Evolutionary conservation across 1,140 invertebrate species (phyloP).

Genomic region (Drosophila sproati): DNA sequence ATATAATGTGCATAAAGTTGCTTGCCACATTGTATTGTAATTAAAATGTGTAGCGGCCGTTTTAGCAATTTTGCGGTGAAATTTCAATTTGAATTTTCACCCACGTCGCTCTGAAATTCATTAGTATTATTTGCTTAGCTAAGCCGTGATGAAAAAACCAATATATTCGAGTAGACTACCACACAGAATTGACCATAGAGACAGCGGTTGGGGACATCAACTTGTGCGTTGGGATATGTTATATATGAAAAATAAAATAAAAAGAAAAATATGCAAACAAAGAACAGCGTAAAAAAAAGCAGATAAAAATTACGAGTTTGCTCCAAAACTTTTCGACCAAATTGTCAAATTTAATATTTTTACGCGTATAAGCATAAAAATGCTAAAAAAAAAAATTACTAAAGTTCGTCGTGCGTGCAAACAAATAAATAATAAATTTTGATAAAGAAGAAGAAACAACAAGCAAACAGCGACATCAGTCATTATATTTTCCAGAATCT

Average conservation of each 20-base stretch:
- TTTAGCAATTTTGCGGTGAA: slow-evolving; percentile 49
- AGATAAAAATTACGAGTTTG: slow-evolving; percentile 69
- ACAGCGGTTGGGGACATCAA: neutral
- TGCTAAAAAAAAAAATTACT: slow-evolving; percentile 33
- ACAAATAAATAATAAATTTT: slow-evolving; percentile 60
- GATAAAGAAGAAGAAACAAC: slow-evolving; percentile 39
- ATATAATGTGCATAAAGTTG: neutral
- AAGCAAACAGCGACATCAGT: slow-evolving; percentile 46
- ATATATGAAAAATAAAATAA: slow-evolving; percentile 13
- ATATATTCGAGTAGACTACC: neutral
- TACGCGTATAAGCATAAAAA: slow-evolving; percentile 54
- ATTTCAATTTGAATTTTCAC: slow-evolving; percentile 71
- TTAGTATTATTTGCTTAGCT: slow-evolving; percentile 44
- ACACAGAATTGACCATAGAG: neutral
- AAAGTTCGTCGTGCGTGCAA: slow-evolving; percentile 58
- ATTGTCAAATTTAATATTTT: slow-evolving; percentile 39
- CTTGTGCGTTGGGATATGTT: slow-evolving; percentile 1
- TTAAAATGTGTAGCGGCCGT: slow-evolving; percentile 64
- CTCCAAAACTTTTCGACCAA: slow-evolving; percentile 53
- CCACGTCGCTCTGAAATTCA: slow-evolving; percentile 44
- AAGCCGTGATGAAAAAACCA: neutral
- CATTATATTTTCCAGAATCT: neutral
- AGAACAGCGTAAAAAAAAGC: slow-evolving; percentile 26
- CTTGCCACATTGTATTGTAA: slow-evolving; percentile 62
- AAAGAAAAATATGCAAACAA: slow-evolving; percentile 42